Conservation (phyloP, 2,797 vertebrate species). For the Chrysolophus pictus region DNA sequence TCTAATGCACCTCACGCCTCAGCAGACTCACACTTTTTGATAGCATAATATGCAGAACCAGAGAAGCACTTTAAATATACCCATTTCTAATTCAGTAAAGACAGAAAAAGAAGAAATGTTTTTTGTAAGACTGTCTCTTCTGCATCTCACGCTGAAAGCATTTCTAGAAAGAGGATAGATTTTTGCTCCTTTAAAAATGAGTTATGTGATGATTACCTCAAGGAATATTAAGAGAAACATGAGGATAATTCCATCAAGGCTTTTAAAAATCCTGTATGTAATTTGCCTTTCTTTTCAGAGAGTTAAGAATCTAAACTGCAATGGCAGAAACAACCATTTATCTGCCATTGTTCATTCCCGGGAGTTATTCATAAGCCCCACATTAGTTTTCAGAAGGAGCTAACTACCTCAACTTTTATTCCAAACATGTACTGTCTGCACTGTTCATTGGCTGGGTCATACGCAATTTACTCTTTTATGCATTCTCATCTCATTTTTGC, state of each 20-base stretch:
- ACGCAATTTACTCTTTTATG: constrained; percentile 46
- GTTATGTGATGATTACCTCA: constrained; percentile 41
- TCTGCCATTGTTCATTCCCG: constrained; percentile 16
- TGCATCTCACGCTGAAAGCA: neutral
- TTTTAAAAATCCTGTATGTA: constrained; percentile 5
- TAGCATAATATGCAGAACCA: neutral
- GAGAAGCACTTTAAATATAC: neutral
- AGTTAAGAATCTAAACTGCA: constrained; percentile 12
- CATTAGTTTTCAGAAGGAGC: neutral
- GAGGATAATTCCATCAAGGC: constrained; percentile 51
- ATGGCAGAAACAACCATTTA: constrained; percentile 14
- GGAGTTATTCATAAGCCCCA: neutral
- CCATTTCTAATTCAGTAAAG: neutral
- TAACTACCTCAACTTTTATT: constrained; percentile 6
- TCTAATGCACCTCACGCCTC: constrained; percentile 17
- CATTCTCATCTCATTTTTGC: constrained; percentile 47
- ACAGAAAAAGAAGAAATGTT: neutral
- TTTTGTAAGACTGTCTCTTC: neutral
- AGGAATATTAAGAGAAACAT: constrained; percentile 54
- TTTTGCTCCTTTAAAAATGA: constrained; percentile 44
- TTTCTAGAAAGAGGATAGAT: neutral
- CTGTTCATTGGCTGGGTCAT: constrained; percentile 8
- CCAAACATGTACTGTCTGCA: constrained; percentile 12
- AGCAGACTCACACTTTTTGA: neutral
- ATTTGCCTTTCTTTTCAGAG: constrained; percentile 42